These are phyloP conservation scores for Garra rufa DNA, from an alignment of 2,113 vertebrate species.

Conservation along the genomic window DNA sequence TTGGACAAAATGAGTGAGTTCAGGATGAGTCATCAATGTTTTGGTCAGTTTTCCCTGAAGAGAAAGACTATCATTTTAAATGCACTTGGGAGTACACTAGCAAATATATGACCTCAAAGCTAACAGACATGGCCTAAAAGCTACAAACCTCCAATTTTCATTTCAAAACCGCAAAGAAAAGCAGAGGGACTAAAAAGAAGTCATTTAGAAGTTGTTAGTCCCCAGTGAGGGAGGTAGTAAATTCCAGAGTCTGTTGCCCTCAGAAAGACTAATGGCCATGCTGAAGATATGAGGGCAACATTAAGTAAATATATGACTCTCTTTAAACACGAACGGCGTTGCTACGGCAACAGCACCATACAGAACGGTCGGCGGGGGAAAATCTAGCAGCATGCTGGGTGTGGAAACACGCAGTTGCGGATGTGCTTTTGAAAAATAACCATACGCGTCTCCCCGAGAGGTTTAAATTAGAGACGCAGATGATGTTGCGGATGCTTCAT, in stretches of 20 bases:
- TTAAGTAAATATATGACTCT: slow-evolving; percentile 70
- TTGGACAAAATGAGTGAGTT: neutral
- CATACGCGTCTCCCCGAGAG: slow-evolving; percentile 32
- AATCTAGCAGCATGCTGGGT: slow-evolving; percentile 28
- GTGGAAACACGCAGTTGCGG: slow-evolving; percentile 18
- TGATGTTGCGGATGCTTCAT: slow-evolving; percentile 29
- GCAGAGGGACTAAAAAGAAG: slow-evolving; percentile 48
- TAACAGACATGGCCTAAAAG: neutral
- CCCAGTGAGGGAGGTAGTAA: slow-evolving; percentile 55
- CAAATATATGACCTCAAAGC: neutral
- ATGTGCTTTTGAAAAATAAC: slow-evolving; percentile 42
- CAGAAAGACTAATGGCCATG: slow-evolving; percentile 62
- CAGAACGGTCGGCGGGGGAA: slow-evolving; percentile 43
- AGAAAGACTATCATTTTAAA: neutral
- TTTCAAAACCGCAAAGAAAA: neutral
- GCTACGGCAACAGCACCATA: slow-evolving; percentile 58
- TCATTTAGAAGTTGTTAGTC: slow-evolving; percentile 62
- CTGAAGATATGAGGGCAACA: slow-evolving; percentile 65
- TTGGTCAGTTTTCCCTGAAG: neutral
- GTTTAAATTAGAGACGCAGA: slow-evolving; percentile 48
- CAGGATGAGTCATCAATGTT: neutral
- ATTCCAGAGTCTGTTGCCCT: slow-evolving; percentile 59
- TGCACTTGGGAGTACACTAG: neutral
- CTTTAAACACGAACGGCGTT: slow-evolving; percentile 62
- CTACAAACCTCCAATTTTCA: neutral